Evolutionary conservation across 2,113 vertebrate species (phyloP).

Genomic region (Ophthalmolycus amberensis): DNA sequence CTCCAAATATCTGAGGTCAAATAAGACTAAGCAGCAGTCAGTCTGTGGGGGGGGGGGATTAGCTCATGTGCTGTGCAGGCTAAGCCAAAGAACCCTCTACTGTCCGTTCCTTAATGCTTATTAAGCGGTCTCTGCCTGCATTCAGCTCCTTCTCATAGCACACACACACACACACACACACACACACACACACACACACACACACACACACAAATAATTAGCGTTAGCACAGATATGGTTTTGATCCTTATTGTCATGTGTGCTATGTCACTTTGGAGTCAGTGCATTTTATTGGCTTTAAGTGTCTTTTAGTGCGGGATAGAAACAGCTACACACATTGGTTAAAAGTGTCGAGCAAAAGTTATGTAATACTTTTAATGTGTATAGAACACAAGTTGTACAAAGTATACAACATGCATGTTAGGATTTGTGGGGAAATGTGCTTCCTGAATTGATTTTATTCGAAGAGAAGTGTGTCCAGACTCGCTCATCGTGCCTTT

Average conservation of each 20-base stretch:
- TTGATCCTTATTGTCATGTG: background rate
- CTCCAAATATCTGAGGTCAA: conserved; percentile 63
- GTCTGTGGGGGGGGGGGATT: conserved; percentile 59
- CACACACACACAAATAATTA: background rate
- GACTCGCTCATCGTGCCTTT: conserved; percentile 5
- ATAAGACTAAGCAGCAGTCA: conserved; percentile 63
- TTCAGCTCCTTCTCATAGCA: conserved; percentile 52
- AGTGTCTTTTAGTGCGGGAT: background rate
- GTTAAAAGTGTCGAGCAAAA: background rate
- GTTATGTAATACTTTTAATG: background rate
- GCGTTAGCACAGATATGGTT: background rate
- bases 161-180: background rate
- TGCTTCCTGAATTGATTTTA: background rate
- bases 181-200: conserved; percentile 26
- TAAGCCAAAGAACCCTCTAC: conserved; percentile 65
- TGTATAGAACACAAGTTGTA: background rate
- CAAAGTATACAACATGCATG: background rate
- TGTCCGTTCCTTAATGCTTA: conserved; percentile 74
- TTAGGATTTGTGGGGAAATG: background rate
- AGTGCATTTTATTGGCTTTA: background rate
- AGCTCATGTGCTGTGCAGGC: conserved; percentile 68
- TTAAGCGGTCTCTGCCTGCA: conserved; percentile 54
- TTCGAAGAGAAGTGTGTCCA: background rate
- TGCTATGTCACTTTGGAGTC: background rate
- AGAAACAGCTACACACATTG: background rate